These are phyloP conservation scores for Cerastis leucographa DNA, from an alignment of 2,888 invertebrate genomes.

Conservation along the genomic window DNA sequence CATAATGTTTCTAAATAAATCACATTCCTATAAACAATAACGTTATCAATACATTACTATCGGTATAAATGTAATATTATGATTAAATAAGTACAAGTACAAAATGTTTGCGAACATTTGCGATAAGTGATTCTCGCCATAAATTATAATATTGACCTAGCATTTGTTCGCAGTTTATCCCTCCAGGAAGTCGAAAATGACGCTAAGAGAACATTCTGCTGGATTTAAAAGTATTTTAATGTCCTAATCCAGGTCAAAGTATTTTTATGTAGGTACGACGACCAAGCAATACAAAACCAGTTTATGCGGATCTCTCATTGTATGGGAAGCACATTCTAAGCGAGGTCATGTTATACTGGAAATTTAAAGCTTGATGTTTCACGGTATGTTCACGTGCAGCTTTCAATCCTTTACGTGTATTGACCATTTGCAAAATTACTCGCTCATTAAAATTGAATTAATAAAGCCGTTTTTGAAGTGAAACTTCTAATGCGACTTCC, in stretches of 20 bases:
- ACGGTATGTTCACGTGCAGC: no score
- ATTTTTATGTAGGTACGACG: neutral
- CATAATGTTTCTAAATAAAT: constrained; percentile 18
- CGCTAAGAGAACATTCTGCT: neutral
- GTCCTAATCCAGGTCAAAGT: neutral
- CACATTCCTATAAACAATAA: neutral
- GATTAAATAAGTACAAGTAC: neutral
- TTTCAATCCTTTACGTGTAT: no score
- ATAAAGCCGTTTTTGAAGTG: no score
- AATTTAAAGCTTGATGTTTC: no score
- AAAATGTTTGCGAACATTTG: no score
- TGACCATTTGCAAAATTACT: no score
- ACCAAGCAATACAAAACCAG: no score
- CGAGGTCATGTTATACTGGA: no score
- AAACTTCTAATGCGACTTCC: no score
- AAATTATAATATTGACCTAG: constrained; percentile 9
- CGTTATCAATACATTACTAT: constrained; percentile 4
- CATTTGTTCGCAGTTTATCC: neutral
- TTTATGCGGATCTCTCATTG: no score
- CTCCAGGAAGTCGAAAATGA: neutral
- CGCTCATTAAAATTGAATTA: no score
- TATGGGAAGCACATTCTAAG: no score
- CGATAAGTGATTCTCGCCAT: constrained; percentile 36
- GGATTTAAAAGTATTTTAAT: neutral
- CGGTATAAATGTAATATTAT: neutral